Evolutionary conservation across 2,113 vertebrate species (phyloP).

Genomic region (Trichechus manatus): DNA sequence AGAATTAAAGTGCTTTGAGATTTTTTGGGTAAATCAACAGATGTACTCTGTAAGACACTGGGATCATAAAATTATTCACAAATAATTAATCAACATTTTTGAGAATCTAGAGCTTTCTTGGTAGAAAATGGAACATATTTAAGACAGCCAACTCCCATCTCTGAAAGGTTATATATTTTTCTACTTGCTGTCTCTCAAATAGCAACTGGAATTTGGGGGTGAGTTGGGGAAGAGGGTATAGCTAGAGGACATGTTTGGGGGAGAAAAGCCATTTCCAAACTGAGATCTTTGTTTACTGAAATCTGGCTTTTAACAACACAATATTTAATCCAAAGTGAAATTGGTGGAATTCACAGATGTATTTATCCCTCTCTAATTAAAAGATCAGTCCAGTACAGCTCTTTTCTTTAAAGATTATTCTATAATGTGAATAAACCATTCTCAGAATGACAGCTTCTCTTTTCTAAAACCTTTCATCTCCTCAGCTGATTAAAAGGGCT

Average conservation of each 20-base stretch:
- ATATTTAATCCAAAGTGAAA: slow-evolving; percentile 70
- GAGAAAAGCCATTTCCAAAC: slow-evolving; percentile 71
- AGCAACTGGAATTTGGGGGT: background rate
- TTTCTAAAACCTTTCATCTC: slow-evolving; percentile 84
- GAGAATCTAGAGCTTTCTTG: background rate
- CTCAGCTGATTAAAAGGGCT: slow-evolving; percentile 84
- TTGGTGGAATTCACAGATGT: slow-evolving; percentile 69
- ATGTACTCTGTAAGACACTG: background rate
- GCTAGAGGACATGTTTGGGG: background rate
- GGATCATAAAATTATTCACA: background rate
- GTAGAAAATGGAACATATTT: background rate
- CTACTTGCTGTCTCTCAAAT: slow-evolving; percentile 2
- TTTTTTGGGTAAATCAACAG: slow-evolving; percentile 9
- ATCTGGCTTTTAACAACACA: slow-evolving; percentile 48
- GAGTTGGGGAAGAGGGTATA: background rate
- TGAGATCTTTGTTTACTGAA: slow-evolving; percentile 56
- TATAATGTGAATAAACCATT: slow-evolving; percentile 85
- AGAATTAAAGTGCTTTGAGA: background rate
- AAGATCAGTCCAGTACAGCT: slow-evolving; percentile 79
- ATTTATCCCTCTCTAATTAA: slow-evolving; percentile 84
- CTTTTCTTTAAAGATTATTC: slow-evolving; percentile 84
- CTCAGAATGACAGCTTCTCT: slow-evolving; percentile 83
- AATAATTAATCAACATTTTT: slow-evolving; percentile 14
- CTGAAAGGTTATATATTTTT: background rate
- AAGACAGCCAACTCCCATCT: background rate